phyloP scores from a whole-genome alignment of 2,797 vertebrate species.

The Moxostoma hubbsi region DNA sequence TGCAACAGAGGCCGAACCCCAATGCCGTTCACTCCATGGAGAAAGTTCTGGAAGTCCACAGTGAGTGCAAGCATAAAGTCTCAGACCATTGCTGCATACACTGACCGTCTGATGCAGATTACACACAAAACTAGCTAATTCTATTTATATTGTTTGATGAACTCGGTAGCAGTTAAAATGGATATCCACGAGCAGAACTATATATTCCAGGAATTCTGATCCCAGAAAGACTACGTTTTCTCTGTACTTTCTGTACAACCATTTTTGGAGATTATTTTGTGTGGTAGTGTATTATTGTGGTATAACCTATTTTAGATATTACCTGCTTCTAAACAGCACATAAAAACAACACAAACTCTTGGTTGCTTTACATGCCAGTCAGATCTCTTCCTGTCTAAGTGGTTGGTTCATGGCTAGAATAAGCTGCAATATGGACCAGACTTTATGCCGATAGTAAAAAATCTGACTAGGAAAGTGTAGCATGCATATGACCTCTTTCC shows the following conservation, averaged over 20 bases:
- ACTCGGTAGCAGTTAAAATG: too few species aligned
- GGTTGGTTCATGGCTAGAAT: too few species aligned
- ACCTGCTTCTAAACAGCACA: background rate
- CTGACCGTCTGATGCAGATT: background rate
- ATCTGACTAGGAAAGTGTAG: background rate
- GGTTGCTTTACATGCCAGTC: too few species aligned
- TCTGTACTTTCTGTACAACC: too few species aligned
- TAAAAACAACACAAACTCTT: too few species aligned
- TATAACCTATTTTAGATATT: background rate
- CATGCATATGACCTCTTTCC: background rate
- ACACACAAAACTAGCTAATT: background rate
- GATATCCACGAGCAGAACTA: too few species aligned
- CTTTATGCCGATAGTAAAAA: background rate
- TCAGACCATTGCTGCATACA: background rate
- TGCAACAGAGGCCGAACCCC: constrained; percentile 89
- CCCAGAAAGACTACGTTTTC: too few species aligned
- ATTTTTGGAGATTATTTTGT: too few species aligned
- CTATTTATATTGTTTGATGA: too few species aligned
- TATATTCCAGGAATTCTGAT: too few species aligned
- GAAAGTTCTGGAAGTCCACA: constrained; percentile 90
- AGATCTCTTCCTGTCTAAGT: too few species aligned
- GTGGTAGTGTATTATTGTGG: background rate
- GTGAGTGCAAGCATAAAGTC: constrained; percentile 76
- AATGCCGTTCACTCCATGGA: constrained; percentile 93
- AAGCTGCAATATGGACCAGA: background rate